Base-by-base conservation (phyloP, 1,140 invertebrate genomes). In the Drosophila auraria region DNA sequence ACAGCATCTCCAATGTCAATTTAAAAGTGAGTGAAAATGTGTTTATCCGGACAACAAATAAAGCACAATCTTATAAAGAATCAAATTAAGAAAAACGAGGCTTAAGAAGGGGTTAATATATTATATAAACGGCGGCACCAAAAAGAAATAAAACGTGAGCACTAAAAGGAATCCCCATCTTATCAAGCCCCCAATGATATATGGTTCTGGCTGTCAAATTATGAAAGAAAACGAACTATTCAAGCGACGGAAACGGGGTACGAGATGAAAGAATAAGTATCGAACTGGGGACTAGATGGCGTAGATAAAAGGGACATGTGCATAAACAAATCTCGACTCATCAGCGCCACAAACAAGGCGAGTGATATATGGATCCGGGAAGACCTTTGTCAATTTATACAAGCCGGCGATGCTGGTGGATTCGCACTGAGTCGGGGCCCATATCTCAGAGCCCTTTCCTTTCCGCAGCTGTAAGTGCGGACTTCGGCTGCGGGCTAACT, bases 381-480 rank as follows among this genome's bases (percentile, higher is more conserved):
- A 71, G 72, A 47, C 45, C 58, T 87, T 87, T 87, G 87, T 79
- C 80, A 89, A 89, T 89, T 78, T 82, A 77, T 73, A 66, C 56
- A 59, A 54, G 76, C 82, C 47, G 74, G 78, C 83, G 83, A 65
- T 78, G 62, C 42, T 69, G 47, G 47, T 36, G 53, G 53, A 75
- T 27, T 57, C 53, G 51, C 70, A 56, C 58, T 64, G 36, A 20
- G 20, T 33, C 38, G 49, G 27, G n/a, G 27, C 38, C 61, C 72
- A 65, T 42, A 76, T 76, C 69, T 47, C 70, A 54, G 40, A 53
- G 47, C 44, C 60, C 63, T 64, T 63, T 66, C 70, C 49, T 61
- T 54, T 50, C 36, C 44, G 54, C 36, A 59, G 68, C 69, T 49
- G 54, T 74, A 71, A 78, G 75, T 68, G 59, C 30, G 76, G 45